A percentile compares a stretch with the other conserved stretches of the same genome.
Evolutionary conservation across 2,113 vertebrate genomes (phyloP).

Genomic region (Pseudonaja textilis): DNA sequence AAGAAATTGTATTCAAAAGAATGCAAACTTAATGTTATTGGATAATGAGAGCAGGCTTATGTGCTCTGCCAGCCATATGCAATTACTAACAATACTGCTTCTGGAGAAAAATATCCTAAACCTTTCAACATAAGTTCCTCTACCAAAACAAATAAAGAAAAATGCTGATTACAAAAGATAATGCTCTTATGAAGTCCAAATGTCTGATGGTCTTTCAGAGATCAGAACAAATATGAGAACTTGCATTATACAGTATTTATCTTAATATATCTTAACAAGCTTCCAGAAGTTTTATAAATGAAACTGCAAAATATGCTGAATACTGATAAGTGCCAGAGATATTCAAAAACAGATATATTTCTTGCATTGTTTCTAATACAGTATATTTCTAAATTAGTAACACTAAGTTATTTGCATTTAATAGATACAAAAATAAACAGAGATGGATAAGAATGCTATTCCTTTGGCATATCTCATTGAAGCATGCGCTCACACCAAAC

Average conservation of each 20-base stretch:
- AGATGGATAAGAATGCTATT: slow-evolving; percentile 50
- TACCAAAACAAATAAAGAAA: slow-evolving; percentile 18
- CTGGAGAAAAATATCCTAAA: slow-evolving; percentile 53
- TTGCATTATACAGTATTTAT: slow-evolving; percentile 42
- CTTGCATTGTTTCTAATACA: slow-evolving; percentile 47
- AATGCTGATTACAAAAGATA: slow-evolving; percentile 59
- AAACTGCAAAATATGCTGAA: slow-evolving; percentile 64
- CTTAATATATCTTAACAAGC: slow-evolving; percentile 58
- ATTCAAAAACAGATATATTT: slow-evolving; percentile 41
- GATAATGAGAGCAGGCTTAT: slow-evolving; percentile 43
- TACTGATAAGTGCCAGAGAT: slow-evolving; percentile 41
- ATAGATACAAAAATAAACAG: slow-evolving; percentile 65
- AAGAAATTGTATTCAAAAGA: slow-evolving; percentile 54
- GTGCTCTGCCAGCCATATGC: slow-evolving; percentile 42
- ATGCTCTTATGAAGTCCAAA: slow-evolving; percentile 51
- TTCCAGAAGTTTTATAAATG: slow-evolving; percentile 65
- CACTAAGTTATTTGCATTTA: slow-evolving; percentile 60
- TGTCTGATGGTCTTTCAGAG: slow-evolving; percentile 57
- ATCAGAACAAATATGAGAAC: slow-evolving; percentile 61
- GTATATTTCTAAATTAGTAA: slow-evolving; percentile 59
- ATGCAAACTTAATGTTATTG: slow-evolving; percentile 55
- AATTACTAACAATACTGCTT: slow-evolving; percentile 53
- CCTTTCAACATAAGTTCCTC: slow-evolving; percentile 25
- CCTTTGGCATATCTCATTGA: slow-evolving; percentile 57
- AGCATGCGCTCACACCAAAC: too few relatives aligned